Evolutionary conservation across 2,113 vertebrate genomes (phyloP).

Genomic region (Grammomys dolichurus): DNA sequence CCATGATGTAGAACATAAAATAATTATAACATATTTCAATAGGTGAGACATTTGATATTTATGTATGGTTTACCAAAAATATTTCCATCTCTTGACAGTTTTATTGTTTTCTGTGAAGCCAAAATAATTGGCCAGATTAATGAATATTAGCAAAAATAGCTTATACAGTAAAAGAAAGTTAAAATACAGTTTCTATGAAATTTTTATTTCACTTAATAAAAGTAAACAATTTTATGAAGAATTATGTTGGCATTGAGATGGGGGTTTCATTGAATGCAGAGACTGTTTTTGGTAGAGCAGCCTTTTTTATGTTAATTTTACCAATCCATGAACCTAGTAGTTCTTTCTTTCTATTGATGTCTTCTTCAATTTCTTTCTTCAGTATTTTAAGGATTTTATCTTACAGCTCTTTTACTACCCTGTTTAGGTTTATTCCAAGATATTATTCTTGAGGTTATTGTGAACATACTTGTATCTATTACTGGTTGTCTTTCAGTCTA

Average conservation of each 20-base stretch:
- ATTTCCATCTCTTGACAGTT: not conserved
- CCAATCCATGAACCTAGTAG: too few relatives aligned
- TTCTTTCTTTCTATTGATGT: not conserved
- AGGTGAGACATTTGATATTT: conserved; percentile 1
- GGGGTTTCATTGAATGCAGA: not conserved
- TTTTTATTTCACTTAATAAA: not conserved
- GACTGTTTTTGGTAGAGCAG: not conserved
- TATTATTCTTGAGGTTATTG: not conserved
- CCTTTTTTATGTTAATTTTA: too few relatives aligned
- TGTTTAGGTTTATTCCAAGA: not conserved
- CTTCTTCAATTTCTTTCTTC: not conserved
- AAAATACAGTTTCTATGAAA: not conserved
- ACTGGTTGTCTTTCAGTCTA: not conserved
- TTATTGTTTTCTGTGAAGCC: not conserved
- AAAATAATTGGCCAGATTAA: conserved; percentile 34
- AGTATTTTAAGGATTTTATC: not conserved
- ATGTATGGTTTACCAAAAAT: not conserved
- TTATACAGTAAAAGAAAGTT: not conserved
- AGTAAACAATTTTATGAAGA: not conserved
- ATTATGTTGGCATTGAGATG: not conserved
- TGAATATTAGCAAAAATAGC: not conserved
- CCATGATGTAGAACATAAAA: not conserved
- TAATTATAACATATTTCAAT: not conserved
- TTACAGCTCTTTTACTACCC: not conserved
- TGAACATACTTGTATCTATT: not conserved